Base-by-base conservation (phyloP, 2,113 vertebrate genomes). In the Oxyura jamaicensis region DNA sequence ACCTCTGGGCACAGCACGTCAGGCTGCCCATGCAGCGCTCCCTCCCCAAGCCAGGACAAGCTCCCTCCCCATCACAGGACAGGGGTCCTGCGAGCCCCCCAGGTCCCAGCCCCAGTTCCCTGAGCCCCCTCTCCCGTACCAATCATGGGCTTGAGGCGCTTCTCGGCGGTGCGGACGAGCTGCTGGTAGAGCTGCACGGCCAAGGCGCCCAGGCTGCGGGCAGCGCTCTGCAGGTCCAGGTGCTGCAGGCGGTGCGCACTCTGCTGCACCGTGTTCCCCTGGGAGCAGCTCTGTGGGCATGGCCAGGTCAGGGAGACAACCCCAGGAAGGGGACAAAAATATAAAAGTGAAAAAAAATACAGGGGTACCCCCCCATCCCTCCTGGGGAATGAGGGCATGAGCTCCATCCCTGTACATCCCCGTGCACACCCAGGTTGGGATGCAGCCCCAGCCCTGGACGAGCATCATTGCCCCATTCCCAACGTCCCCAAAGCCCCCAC, bases 171-270 rank as follows among this genome's bases (percentile, higher is more conserved):
- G 86, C 87, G 93, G 75, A 99, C 87, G 33, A 99, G 98, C 96
- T 99, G 98, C 97, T 98, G 98, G 81, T 98, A 98, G 72, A 98
- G 97, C 97, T 98, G 98, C 93, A 99, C 98, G 3, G 98, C 97
- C 88, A 98, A 95, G 76, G 98, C 96, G 10, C 83, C 95, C 72
- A 98, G 96, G 66, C 88, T 63, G 19, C 60, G 92, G n/a, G 96
- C 96, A 82, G 90, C 73, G 55, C 97, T 96, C 65, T 90, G 97
- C 11, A 97, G 72, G 74, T 98, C 97, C 56, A 79, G 48, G 7
- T 95, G 90, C 72, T 96, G 81, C 5, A 97, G 96, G 42, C 92
- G 50, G 22, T 97, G 50, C 6, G 97, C 58, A 2, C 97, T 96
- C 88, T 95, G 93, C 29, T 22, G 31, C 0, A 18, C 65, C 0